Percentiles rank a stretch among this genome's conserved stretches.
phyloP scores from a whole-genome alignment of 2,113 vertebrate species.

The Prinia subflava region DNA sequence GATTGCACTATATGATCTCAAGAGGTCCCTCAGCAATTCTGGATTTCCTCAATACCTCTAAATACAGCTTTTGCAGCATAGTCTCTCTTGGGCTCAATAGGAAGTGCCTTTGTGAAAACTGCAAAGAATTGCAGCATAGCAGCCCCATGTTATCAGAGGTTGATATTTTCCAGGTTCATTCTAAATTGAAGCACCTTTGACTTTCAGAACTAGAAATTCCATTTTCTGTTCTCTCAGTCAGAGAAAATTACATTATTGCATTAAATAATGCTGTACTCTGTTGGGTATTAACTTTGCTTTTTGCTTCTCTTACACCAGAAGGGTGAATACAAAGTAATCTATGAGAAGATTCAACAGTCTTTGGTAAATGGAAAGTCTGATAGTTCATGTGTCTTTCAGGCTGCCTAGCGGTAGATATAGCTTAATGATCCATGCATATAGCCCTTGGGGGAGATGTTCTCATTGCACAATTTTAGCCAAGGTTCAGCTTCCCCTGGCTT shows the following conservation, averaged over 20 bases:
- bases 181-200: not conserved
- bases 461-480: not conserved
- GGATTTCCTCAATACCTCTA: not conserved
- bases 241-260: not conserved
- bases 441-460: not conserved
- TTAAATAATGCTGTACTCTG: not conserved
- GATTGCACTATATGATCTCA: not conserved
- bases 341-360: not conserved
- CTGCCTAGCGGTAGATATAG: not conserved
- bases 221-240: not conserved
- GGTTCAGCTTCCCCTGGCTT: not conserved
- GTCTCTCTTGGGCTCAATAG: not conserved
- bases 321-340: not conserved
- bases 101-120: not conserved
- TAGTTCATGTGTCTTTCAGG: not conserved
- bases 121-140: not conserved
- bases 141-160: not conserved
- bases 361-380: not conserved
- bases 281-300: not conserved
- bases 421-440: not conserved
- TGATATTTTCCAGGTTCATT: not conserved
- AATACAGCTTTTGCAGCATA: not conserved
- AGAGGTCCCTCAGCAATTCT: not conserved
- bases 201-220: not conserved
- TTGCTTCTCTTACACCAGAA: not conserved